phyloP scores from a whole-genome alignment of 1,140 invertebrate genomes.

The Drosophila sturtevanti region DNA sequence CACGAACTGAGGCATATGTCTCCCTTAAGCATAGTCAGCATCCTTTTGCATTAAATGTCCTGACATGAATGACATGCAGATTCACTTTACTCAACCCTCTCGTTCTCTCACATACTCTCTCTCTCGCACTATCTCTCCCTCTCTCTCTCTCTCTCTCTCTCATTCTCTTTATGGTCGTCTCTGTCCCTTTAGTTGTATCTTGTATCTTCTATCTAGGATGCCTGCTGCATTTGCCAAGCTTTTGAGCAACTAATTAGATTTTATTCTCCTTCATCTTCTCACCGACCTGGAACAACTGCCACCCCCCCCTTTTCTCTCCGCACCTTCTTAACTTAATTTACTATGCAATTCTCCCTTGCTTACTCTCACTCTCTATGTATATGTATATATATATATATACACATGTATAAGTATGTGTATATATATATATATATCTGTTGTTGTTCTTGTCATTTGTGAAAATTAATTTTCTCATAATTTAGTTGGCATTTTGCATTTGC shows the following conservation, averaged over 20 bases:
- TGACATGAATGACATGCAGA: conserved; percentile 76
- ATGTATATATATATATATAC: neutral
- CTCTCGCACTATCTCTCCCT: conserved; percentile 35
- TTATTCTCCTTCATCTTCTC: conserved; percentile 12
- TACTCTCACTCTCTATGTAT: neutral
- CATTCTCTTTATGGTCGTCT: neutral
- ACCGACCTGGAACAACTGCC: too few relatives aligned
- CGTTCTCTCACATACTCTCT: conserved; percentile 35
- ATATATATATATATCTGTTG: conserved; percentile 12
- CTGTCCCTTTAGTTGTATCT: neutral
- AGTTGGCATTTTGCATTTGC: conserved; percentile 75
- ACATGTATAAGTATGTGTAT: neutral
- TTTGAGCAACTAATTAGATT: conserved; percentile 77
- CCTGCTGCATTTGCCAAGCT: conserved; percentile 48
- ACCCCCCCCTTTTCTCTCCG: conserved; percentile 19
- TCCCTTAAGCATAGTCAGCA: conserved; percentile 14
- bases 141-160: neutral
- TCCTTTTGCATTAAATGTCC: conserved; percentile 65
- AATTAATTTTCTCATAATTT: conserved; percentile 79
- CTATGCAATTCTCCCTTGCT: conserved; percentile 60
- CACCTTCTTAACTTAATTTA: conserved; percentile 66
- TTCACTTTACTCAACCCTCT: conserved; percentile 60
- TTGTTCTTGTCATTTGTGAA: conserved; percentile 55
- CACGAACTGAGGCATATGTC: neutral
- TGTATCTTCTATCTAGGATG: conserved; percentile 2